Evolutionary conservation across 2,888 invertebrate genomes (phyloP), one percentile per base, ranked within the genome.

Genomic region (Archaeoteleia sp.): DNA sequence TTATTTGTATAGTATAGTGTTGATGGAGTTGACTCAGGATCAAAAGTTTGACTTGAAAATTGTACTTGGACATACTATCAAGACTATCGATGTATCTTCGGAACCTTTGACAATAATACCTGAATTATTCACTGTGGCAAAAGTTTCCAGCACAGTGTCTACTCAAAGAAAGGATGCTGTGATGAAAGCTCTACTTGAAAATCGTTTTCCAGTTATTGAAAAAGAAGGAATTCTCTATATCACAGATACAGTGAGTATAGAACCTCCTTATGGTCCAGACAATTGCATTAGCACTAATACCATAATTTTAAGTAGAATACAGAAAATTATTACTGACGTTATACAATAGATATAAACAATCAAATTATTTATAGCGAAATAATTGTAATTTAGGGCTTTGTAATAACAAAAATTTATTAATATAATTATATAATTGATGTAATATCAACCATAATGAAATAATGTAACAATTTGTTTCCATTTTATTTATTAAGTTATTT

Each of bases 231-330:
- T 80, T 17, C 62, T 85, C n/a, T 65, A 66, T 9, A 79, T 85
- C 8, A 74, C 80, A 53, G 77, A 80, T 20, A 73, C 74, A 2
- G 67, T 84, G 7, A 67, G 72, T 1, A 83, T 85, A 65, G 76
- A 82, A 54, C 83, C 85, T 7, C 85, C 85, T 1, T 85, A 85
- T 39, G 69, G 71, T 4, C 32, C 68, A 1, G 77, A 82, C 14
- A 76, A 82, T 61, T 84, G 83, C 20, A 57, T 76, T 8, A 83
- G 82, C 23, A 73, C 74, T 0, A 82, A 82, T 45, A 78, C 77
- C 43, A 81, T 81, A 37, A 75, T 85, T 54, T 72, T 85, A 25
- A 75, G 62, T 27, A 78, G 81, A 73, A 76, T 85, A 70, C 81
- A 81, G 58, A 73, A 68, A 40, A 73, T 81, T 17, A 39, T 79